Evolutionary conservation across 2,888 invertebrate genomes (phyloP), one percentile per base, ranked within the genome.

Genomic region (Stenotaenia linearis): DNA sequence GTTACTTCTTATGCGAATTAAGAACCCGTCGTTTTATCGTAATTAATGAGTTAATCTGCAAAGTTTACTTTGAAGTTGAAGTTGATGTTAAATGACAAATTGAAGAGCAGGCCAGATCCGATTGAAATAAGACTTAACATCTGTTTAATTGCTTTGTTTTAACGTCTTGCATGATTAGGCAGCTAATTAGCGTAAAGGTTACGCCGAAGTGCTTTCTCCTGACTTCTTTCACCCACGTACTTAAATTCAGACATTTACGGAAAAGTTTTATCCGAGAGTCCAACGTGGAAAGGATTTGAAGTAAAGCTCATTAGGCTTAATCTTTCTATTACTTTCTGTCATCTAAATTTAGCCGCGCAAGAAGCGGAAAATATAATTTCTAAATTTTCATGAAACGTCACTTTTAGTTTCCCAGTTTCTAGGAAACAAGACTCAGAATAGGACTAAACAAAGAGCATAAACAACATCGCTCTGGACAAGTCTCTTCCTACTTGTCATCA

Each of bases 101-200:
- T 50, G 50, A 50, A 50, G 50, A 18, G 50, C 50, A 50, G 6
- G 25, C 12, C 2, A 28, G 69, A 69, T 69, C 28, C 25, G 28
- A 69, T 69, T 69, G 28, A 69, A 69, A 69, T 69, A 69, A 28
- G 69, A 25, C 69, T 69, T 50, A 69, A 69, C 69, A 10, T 9
- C 0, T 28, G 25, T 69, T 69, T 69, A 69, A 69, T 69, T 69
- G 69, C 69, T 69, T 28, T 69, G 69, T 69, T 69, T 69, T 28
- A 69, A 5, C n/a, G 25, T 69, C 69, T n/a, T 21, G 69, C 69
- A 12, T 69, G 69, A 69, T 69, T 69, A 28, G 69, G 25, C 69
- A 25, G 9, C 69, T 69, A 69, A 69, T 69, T 69, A 69, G 25
- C 25, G 69, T 28, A 28, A 69, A 28, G n/a, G 69, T 25, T 50